A percentile compares a stretch with the other conserved stretches of the same genome.
Conservation (phyloP, 2,113 vertebrate species). For the Stigmatopora argus region DNA sequence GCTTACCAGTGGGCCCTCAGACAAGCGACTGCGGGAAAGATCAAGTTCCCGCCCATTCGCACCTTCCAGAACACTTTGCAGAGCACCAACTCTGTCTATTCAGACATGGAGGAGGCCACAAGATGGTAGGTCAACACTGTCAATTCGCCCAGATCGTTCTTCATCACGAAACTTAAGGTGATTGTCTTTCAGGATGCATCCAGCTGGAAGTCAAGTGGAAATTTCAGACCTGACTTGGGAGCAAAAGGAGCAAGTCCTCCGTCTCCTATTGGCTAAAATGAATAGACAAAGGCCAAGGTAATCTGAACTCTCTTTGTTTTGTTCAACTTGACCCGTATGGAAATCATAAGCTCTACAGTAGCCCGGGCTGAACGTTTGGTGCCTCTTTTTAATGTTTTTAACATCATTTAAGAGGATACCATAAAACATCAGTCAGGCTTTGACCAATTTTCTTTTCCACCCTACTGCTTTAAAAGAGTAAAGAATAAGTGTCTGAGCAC, state of each 20-base stretch:
- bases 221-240: conserved; percentile 84
- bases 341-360: conserved; percentile 31
- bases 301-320: conserved; percentile 12
- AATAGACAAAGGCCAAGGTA: conserved; percentile 73
- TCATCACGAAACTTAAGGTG: background rate
- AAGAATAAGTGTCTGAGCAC: conserved; percentile 63
- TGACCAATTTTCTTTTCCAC: conserved; percentile 69
- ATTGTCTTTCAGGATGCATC: conserved; percentile 60
- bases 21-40: conserved; percentile 67
- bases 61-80: conserved; percentile 74
- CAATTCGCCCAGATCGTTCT: conserved; percentile 6
- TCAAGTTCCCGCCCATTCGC: conserved; percentile 75
- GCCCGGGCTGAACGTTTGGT: conserved; percentile 40
- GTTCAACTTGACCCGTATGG: background rate
- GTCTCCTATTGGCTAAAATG: conserved; percentile 85
- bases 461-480: conserved; percentile 64
- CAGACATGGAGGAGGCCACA: conserved; percentile 72
- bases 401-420: conserved; percentile 68
- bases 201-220: conserved; percentile 63
- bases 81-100: conserved; percentile 79
- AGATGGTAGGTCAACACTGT: conserved; percentile 64
- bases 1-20: conserved; percentile 72
- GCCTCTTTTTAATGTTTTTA: conserved; percentile 69
- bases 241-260: conserved; percentile 82
- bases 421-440: conserved; percentile 72